These are phyloP conservation scores for Ciconia boyciana DNA, from an alignment of 2,113 vertebrate genomes.

Conservation along the genomic window DNA sequence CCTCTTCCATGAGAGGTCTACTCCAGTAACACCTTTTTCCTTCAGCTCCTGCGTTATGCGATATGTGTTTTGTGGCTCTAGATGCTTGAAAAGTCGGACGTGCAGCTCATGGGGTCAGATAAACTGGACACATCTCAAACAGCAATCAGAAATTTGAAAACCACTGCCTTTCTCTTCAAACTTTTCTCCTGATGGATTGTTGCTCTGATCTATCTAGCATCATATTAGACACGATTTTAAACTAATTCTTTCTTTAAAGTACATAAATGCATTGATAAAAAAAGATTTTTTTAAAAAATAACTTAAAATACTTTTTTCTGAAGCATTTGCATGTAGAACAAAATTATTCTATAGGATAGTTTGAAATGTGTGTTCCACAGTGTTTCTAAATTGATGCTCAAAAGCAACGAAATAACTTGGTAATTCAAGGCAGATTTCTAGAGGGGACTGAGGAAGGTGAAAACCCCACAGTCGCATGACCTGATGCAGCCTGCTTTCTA, in stretches of 20 bases:
- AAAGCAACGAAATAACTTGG: not conserved
- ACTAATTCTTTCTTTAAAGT: not conserved
- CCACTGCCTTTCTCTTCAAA: not conserved
- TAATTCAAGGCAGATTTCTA: not conserved
- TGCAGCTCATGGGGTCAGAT: not conserved
- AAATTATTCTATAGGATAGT: not conserved
- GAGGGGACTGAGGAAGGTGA: not conserved
- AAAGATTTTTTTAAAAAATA: not conserved
- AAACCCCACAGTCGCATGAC: not conserved
- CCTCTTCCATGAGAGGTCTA: not conserved
- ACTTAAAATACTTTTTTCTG: not conserved
- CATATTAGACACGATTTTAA: not conserved
- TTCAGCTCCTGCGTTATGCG: not conserved
- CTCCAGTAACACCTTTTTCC: not conserved
- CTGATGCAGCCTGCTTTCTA: not conserved
- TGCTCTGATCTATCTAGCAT: not conserved
- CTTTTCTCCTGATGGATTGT: not conserved
- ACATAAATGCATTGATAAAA: not conserved
- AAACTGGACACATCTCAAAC: not conserved
- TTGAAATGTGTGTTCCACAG: not conserved
- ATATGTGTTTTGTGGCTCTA: not conserved
- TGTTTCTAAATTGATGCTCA: not conserved
- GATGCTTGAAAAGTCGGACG: rapidly evolving
- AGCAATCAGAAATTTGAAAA: not conserved
- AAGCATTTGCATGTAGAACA: not conserved